Base-by-base conservation (phyloP, 1,140 invertebrate genomes). In the Neodiprion virginianus region DNA sequence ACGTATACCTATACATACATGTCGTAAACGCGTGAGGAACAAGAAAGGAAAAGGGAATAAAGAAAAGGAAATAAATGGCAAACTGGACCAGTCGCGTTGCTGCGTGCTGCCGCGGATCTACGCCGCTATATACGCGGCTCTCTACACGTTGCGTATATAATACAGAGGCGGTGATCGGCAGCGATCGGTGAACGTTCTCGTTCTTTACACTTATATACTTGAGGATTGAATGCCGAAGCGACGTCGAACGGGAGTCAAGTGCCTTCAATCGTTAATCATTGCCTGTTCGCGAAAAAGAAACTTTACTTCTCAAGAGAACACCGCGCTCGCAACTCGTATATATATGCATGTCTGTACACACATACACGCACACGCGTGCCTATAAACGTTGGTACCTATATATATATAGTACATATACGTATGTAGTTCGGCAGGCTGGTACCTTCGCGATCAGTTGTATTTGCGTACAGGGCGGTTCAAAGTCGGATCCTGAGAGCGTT, bases 181-280 rank as follows among this genome's bases (percentile, higher is more conserved):
- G 53, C 53, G 53, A 61, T 61, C 53, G 53, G 69, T 68, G 71
- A 76, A 71, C 72, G 79, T 79, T 82, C 80, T 79, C 81, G 74
- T 74, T 40, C 28, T 40, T 40, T 40, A 40, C 28, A 40, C 28
- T 40, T 40, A 40, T 40, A 40, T 79, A 75, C 76, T 72, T 72
- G 74, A 50, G n/a, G 28, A 40, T 61, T 76, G 80, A 83, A 81
- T 81, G 82, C 79, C 79, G 79, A 78, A 78, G 74, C 81, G 78
- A 80, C 77, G 80, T 76, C 72, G 81, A 86, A 86, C 87, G 85
- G 85, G 87, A 88, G 85, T 88, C 87, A 85, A 87, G 86, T 87
- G 86, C 85, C 84, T 85, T 84, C 82, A 78, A 82, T 87, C 87
- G 85, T 88, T 88, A 88, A 88, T 88, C 87, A 88, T 61, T 82